Base-by-base conservation (phyloP, 2,797 vertebrate species). In the Harpagifer antarcticus region DNA sequence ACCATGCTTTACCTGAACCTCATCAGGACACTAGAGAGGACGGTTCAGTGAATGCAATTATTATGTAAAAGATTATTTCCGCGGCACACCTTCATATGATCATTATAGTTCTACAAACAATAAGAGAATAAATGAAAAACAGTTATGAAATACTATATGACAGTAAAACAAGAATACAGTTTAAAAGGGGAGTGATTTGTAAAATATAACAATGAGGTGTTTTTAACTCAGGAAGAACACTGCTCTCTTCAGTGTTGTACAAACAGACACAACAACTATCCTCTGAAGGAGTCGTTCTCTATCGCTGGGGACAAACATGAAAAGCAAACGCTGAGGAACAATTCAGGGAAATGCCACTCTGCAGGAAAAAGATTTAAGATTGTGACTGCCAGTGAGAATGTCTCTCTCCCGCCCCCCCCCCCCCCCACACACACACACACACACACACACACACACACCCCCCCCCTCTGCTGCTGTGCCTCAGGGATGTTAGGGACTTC, bases 261-360 rank as follows among this genome's bases (percentile, higher is more conserved):
- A 67, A 81, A 85, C 75, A 85, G 68, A 80, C 80, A 72, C 84
- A 86, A 80, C 66, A 73, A 77, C 75, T 58, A 43, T 87, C 81
- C 75, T 82, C 73, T 45, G 74, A 83, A 76, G 80, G 76, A 91
- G 57, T 31, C 58, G 81, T 88, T 84, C 85, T 84, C 92, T 86
- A 91, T 88, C 75, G 56, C 67, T 68, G 75, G 82, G 77, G 79
- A 90, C 82, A 87, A 85, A 91, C 68, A 88, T 85, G 86, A 88
- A 86, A 87, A 83, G 79, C 55, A 81, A 81, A 82, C 54, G 49
- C 76, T 49, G 62, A 76, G 73, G 45, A 74, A 72, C 67, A 55
- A 73, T 76, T 86, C 56, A 19, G 81, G 85, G 83, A 92, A 92
- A 91, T 91, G 90, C 80, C 90, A 91, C 88, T 61, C 88, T 61